A percentile compares a stretch with the other conserved stretches of the same genome.
These are phyloP conservation scores for Siphamia tubifer DNA, from an alignment of 2,113 vertebrate species.

Conservation along the genomic window DNA sequence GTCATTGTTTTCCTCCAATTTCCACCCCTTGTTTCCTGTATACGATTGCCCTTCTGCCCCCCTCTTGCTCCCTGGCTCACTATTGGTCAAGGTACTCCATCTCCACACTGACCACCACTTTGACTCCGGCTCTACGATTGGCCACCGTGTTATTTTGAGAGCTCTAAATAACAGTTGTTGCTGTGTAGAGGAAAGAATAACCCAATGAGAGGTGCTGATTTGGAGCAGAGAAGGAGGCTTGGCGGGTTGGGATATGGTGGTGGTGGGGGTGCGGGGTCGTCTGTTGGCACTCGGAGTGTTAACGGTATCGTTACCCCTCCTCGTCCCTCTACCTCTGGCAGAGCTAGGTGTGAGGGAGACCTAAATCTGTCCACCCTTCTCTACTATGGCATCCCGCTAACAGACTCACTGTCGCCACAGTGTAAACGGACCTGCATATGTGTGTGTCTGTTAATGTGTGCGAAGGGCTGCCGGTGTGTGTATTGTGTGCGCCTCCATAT, in stretches of 20 bases:
- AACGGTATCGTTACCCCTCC: slow-evolving; percentile 73
- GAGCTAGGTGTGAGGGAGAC: slow-evolving; percentile 73
- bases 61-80: slow-evolving; percentile 11
- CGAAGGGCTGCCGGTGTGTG: background rate
- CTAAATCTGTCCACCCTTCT: slow-evolving; percentile 76
- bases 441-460: background rate
- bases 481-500: background rate
- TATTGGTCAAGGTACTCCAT: slow-evolving; percentile 29
- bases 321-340: slow-evolving; percentile 44
- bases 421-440: slow-evolving; percentile 75
- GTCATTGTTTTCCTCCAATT: background rate
- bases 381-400: slow-evolving; percentile 81
- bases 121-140: slow-evolving; percentile 49
- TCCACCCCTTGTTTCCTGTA: background rate
- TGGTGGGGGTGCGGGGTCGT: background rate
- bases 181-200: slow-evolving; percentile 60
- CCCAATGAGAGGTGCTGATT: slow-evolving; percentile 54
- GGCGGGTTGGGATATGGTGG: background rate
- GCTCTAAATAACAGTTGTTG: slow-evolving; percentile 72
- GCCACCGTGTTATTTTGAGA: slow-evolving; percentile 76
- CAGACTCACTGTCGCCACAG: slow-evolving; percentile 85
- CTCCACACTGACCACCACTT: slow-evolving; percentile 31
- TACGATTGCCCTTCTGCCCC: too few species aligned
- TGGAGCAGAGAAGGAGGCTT: slow-evolving; percentile 48
- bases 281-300: slow-evolving; percentile 70